Evolutionary conservation across 2,888 invertebrate species (phyloP), one percentile per base, ranked within the genome.

Genomic region (Heliconius hortense): DNA sequence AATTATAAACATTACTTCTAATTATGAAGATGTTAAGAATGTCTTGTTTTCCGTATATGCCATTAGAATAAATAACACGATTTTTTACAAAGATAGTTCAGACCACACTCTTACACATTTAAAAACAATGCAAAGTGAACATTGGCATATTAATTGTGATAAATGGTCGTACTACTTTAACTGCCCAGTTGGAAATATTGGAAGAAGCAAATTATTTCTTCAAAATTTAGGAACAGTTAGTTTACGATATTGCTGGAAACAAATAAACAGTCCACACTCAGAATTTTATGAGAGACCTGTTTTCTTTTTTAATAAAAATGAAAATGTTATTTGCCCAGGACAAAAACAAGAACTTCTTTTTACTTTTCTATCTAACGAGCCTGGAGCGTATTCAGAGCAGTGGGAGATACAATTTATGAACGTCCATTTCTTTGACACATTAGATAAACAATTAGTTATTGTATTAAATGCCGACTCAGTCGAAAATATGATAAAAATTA

Each of bases 291-390:
- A 82, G 73, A 88, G 86, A 63, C 93, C 90, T 82, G 88, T 89
- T 0, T 96, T 95, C 82, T 95, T 90, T 82, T 95, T 95, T 77
- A 92, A 95, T 76, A 95, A 95, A 85, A 95, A 94, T 79, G 94
- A 94, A 82, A 89, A 93, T 26, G 83, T 94, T 0, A 77, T 96
- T 63, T 84, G 90, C 0, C 95, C 95, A 1, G 94, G 95, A 0
- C 92, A 95, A 80, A 87, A 82, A 4, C 88, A 88, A 63, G 80
- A 89, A 48, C 80, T 95, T 64, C 85, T 82, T 21, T 88, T 95
- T 53, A 95, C 94, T 79, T 95, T 95, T 81, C 81, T 91, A 67
- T 89, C 94, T 2, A 84, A 87, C 10, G 82, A 81, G 31, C 84
- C 91, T 2, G 90, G 91, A 3, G 87, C 92, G 13, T 91, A 85